These are phyloP conservation scores for Dolichoris vasculosae DNA, from an alignment of 1,140 invertebrate genomes.

Conservation along the genomic window DNA sequence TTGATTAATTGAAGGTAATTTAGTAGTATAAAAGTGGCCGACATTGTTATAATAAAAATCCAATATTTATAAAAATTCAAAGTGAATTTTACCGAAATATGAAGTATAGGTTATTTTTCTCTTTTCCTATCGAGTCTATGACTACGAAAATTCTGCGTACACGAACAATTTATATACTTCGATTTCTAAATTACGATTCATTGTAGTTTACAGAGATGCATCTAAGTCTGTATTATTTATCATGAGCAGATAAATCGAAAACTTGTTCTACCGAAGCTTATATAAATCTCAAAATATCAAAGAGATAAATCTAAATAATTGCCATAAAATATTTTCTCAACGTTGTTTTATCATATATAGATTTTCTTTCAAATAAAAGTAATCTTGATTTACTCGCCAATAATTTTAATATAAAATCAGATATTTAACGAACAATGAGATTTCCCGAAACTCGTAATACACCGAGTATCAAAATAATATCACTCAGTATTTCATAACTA, in stretches of 20 bases:
- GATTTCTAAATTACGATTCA: neutral
- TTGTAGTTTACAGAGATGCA: neutral
- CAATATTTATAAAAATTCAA: neutral
- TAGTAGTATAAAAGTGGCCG: neutral
- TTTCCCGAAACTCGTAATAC: neutral
- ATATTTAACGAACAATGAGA: neutral
- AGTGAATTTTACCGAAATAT: neutral
- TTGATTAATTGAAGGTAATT: constrained; percentile 27
- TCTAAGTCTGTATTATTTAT: neutral
- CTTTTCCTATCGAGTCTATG: neutral
- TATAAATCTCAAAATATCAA: neutral
- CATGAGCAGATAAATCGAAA: neutral
- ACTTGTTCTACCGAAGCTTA: neutral
- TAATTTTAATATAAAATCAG: neutral
- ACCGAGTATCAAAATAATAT: neutral
- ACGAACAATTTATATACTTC: neutral
- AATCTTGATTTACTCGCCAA: neutral
- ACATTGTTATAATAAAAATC: neutral
- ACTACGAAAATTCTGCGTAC: neutral
- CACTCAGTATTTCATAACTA: neutral
- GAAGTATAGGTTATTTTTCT: neutral
- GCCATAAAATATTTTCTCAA: neutral
- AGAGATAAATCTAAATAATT: constrained; percentile 5
- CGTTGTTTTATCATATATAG: neutral
- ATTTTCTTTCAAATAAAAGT: neutral